These are phyloP conservation scores for Aphidius ervi DNA, from an alignment of 1,140 invertebrate genomes.

Conservation along the genomic window DNA sequence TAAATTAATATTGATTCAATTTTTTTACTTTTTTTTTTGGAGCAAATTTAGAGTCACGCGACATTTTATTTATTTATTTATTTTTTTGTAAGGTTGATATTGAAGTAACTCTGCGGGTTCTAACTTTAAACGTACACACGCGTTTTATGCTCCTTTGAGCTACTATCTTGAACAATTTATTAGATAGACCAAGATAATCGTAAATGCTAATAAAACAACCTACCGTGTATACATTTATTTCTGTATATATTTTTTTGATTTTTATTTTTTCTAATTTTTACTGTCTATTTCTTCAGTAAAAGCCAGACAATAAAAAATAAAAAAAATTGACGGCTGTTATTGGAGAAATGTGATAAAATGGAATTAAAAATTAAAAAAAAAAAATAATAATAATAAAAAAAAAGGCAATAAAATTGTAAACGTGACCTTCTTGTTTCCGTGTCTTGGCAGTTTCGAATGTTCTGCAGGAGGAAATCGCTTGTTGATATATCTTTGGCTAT, in stretches of 20 bases:
- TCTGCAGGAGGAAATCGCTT: neutral
- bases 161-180: conserved; percentile 45
- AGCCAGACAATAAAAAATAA: conserved; percentile 18
- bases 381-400: too few species aligned
- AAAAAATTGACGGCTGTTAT: conserved; percentile 24
- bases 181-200: conserved; percentile 47
- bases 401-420: too few species aligned
- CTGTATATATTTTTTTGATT: conserved; percentile 6
- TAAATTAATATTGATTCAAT: too few species aligned
- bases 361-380: neutral
- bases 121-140: conserved; percentile 46
- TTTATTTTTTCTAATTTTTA: neutral
- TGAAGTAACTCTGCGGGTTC: conserved; percentile 18
- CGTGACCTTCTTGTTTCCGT: conserved; percentile 14
- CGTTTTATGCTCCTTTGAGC: conserved; percentile 25
- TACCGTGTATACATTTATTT: conserved; percentile 13
- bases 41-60: neutral
- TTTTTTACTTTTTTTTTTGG: too few species aligned
- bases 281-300: neutral
- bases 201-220: conserved; percentile 43
- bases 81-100: too few species aligned
- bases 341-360: neutral
- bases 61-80: neutral
- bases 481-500: neutral
- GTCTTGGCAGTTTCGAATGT: conserved; percentile 16